Evolutionary conservation across 2,888 invertebrate species (phyloP).

Genomic region (Pherbina coryleti): DNA sequence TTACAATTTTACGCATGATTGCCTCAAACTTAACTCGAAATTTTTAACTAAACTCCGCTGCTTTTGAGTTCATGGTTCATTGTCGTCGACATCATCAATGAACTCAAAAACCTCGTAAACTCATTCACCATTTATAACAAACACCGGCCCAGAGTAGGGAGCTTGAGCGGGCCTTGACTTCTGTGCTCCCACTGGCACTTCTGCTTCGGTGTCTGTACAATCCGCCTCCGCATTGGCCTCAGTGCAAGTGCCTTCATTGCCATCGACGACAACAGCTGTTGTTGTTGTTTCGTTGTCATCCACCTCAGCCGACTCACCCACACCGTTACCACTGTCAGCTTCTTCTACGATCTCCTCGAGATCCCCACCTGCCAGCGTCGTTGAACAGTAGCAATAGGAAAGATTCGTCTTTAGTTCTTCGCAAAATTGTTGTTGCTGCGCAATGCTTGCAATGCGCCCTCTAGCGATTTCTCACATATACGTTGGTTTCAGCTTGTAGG

Average conservation of each 20-base stretch:
- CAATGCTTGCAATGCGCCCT: conserved; percentile 68
- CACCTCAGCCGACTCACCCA: conserved; percentile 43
- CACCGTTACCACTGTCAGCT: conserved; percentile 51
- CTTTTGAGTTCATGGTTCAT: conserved; percentile 64
- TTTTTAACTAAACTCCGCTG: conserved; percentile 50
- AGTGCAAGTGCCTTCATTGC: conserved; percentile 32
- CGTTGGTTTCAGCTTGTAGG: conserved; percentile 91
- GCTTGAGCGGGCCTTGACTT: conserved; percentile 2
- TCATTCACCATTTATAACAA: conserved; percentile 66
- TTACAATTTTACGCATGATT: conserved; percentile 20
- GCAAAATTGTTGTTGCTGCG: conserved; percentile 67
- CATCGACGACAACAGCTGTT: conserved; percentile 41
- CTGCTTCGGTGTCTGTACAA: conserved; percentile 48
- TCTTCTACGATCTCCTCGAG: conserved; percentile 64
- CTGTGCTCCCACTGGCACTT: neutral
- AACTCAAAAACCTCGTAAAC: conserved; percentile 67
- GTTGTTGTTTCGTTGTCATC: conserved; percentile 40
- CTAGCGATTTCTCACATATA: conserved; percentile 78
- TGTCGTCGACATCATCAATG: conserved; percentile 62
- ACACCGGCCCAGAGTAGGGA: conserved; percentile 61
- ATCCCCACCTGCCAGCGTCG: conserved; percentile 63
- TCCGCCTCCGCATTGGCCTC: conserved; percentile 49
- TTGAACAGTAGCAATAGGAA: conserved; percentile 65
- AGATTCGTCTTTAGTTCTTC: conserved; percentile 66
- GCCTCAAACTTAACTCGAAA: neutral